These are phyloP conservation scores for Bathynomus jamesi DNA, from an alignment of 1,140 invertebrate genomes.

Conservation along the genomic window DNA sequence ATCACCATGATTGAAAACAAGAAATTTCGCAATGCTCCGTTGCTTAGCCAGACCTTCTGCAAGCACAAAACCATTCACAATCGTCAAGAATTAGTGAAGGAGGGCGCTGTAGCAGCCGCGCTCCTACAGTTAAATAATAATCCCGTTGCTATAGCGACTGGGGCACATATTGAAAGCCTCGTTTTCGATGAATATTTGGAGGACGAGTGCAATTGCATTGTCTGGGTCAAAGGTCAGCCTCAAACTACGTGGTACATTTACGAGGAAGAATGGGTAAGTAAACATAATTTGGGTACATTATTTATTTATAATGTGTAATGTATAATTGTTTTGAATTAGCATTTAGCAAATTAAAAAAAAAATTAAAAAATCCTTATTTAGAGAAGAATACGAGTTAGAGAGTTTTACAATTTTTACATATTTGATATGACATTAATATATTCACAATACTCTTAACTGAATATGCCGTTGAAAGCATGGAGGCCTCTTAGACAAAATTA, in stretches of 20 bases:
- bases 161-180: neutral
- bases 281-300: no score
- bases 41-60: neutral
- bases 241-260: neutral
- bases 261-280: neutral
- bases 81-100: neutral
- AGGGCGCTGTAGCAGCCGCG: neutral
- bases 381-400: no score
- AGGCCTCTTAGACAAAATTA: no score
- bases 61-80: neutral
- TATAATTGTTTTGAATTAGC: no score
- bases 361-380: no score
- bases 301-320: no score
- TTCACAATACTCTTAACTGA: no score
- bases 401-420: no score
- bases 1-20: neutral
- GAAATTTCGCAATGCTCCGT: neutral
- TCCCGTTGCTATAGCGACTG: neutral
- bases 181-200: neutral
- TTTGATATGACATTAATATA: no score
- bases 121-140: neutral
- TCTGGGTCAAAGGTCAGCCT: neutral
- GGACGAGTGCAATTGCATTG: neutral
- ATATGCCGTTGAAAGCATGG: no score
- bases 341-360: no score